Conservation (phyloP, 2,888 invertebrate genomes). For the Calameuta filiformis region DNA sequence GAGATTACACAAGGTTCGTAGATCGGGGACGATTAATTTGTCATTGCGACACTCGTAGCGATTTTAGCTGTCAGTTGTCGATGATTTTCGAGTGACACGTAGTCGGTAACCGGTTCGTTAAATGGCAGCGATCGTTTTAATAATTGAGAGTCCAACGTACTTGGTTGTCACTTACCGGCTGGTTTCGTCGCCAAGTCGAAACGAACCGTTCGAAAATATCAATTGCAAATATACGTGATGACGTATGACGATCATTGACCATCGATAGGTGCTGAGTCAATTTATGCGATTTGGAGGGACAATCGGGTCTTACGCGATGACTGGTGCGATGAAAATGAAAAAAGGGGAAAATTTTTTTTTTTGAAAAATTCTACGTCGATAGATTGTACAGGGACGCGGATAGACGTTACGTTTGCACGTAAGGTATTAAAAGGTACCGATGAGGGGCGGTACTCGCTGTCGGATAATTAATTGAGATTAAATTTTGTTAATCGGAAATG, state of each 20-base stretch:
- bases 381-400: not conserved
- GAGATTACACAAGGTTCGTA: not conserved
- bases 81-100: constrained; percentile 38
- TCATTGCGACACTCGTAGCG: constrained; percentile 37
- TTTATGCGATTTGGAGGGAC: not conserved
- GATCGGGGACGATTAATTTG: constrained; percentile 41
- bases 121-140: constrained; percentile 24
- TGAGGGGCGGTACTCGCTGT: not conserved
- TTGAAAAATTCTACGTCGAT: not conserved
- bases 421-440: not conserved
- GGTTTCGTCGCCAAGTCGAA: not conserved
- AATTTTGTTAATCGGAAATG: constrained; percentile 10
- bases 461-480: constrained; percentile 9
- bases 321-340: not conserved
- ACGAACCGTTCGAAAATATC: not conserved
- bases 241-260: not conserved
- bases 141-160: not conserved
- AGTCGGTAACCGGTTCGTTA: constrained; percentile 46
- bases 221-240: not conserved
- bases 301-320: not conserved
- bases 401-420: not conserved
- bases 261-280: not conserved
- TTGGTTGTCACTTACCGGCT: not conserved
- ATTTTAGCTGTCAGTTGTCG: constrained; percentile 41
- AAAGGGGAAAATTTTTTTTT: too few relatives aligned